Percentiles rank a stretch among this genome's conserved stretches.
Evolutionary conservation across 2,113 vertebrate genomes (phyloP).

Genomic region (Cavia aperea): DNA sequence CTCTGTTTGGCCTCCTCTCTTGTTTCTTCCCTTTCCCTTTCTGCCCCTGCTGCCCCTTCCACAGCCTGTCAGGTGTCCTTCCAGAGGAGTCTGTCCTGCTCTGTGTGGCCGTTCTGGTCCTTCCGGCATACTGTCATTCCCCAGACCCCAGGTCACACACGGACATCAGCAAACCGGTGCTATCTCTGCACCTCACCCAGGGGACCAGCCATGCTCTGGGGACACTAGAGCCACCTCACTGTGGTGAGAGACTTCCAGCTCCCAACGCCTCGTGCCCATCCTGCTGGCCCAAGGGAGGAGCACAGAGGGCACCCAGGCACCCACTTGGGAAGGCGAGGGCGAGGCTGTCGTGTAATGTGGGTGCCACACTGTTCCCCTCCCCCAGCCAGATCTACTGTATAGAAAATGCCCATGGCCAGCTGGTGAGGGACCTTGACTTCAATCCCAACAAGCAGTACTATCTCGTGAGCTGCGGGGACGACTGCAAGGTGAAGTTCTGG

Average conservation of each 20-base stretch:
- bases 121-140: background rate
- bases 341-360: background rate
- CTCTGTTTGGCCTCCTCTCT: accelerated
- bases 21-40: no score
- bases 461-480: constrained; percentile 96
- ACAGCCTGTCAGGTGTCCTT: accelerated
- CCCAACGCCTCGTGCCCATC: background rate
- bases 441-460: constrained; percentile 99
- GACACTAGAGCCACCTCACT: accelerated
- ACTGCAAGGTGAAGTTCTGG: constrained; percentile 99
- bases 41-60: background rate
- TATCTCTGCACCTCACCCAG: accelerated
- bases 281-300: background rate
- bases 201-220: background rate
- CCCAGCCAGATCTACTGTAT: constrained; percentile 96
- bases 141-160: background rate
- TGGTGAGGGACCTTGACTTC: constrained; percentile 98
- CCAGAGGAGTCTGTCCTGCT: background rate
- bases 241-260: background rate
- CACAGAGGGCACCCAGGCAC: background rate
- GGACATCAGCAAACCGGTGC: background rate
- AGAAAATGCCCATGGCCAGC: constrained; percentile 97
- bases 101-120: accelerated
- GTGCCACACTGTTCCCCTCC: background rate
- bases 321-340: background rate